Evolutionary conservation across 2,797 vertebrate species (phyloP), one percentile per base, ranked within the genome.

Genomic region (Pterois miles): DNA sequence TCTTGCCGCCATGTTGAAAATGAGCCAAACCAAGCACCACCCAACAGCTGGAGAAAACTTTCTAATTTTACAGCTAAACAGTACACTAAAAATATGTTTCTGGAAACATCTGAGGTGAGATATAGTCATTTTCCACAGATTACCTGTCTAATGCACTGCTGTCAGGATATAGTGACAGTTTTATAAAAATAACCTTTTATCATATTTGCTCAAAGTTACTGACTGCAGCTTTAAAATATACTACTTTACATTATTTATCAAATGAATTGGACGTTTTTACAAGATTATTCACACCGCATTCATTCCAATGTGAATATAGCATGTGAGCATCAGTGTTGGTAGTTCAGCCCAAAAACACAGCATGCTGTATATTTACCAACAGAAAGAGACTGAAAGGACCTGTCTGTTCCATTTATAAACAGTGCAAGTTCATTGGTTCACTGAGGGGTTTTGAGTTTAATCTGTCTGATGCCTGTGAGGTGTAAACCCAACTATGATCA

Each of bases 391-490:
- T 62, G 50, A 78, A 65, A 25, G 36, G 40, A 63, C 46, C 58
- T 38, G 14, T 18, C 76, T 33, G 64, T 70, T 70, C 72, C 71
- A 78, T 74, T 82, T 80, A 81, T 76, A 74, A 83, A 83, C 78
- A 36, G 60, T 34, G 9, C 23, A 66, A 82, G 85, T 75, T 86
- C 83, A 82, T 60, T 48, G 10, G 82, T 88, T 88, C 80, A 82
- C 70, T 4, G 52, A 68, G 38, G 8, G 18, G 75, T 71, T 73
- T 72, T 11, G 14, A 59, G 74, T 82, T 83, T 82, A 88, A 86
- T 87, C 83, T 72, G 81, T 89, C 82, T 84, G 84, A 85, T 77
- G 63, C 59, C 74, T 71, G 22, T 14, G 70, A 90, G 71, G 83
- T 79, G 72, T 34, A 74, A 85, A 84, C 72, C 76, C 54, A 73